These are phyloP conservation scores for Caenorhabditis japonica DNA, from an alignment of 2,888 invertebrate genomes.

Conservation along the genomic window DNA sequence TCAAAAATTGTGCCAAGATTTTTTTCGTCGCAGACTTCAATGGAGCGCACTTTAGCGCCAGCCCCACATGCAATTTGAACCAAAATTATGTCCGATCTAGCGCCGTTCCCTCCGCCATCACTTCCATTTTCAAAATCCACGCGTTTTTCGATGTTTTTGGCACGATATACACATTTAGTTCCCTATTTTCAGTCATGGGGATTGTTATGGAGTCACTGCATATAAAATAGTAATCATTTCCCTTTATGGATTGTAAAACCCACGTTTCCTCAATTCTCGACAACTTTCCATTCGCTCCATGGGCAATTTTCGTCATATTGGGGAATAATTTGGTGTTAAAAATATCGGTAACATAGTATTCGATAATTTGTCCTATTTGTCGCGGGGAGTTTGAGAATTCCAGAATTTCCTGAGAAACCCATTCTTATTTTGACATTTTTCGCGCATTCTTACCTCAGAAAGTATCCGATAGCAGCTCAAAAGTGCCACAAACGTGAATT, in stretches of 20 bases:
- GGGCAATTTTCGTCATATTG: not conserved
- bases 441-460: not conserved
- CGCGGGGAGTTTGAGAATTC: not conserved
- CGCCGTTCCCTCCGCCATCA: constrained; percentile 3
- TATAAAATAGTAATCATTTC: not conserved
- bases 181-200: constrained; percentile 3
- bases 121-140: constrained; percentile 22
- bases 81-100: no score
- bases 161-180: constrained; percentile 4
- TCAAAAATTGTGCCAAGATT: no score
- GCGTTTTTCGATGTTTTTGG: not conserved
- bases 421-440: not conserved
- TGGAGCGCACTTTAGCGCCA: no score
- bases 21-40: no score
- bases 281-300: constrained; percentile 4
- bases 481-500: not conserved
- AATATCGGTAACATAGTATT: not conserved
- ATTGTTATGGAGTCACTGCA: constrained; percentile 8
- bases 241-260: not conserved
- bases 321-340: constrained; percentile 14
- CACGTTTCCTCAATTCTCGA: constrained; percentile 2
- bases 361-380: constrained; percentile 14
- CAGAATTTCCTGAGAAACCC: constrained; percentile 5
- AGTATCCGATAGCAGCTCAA: not conserved
- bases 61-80: no score